These are phyloP conservation scores for Myioborus miniatus DNA, from an alignment of 2,797 vertebrate species.

Conservation along the genomic window DNA sequence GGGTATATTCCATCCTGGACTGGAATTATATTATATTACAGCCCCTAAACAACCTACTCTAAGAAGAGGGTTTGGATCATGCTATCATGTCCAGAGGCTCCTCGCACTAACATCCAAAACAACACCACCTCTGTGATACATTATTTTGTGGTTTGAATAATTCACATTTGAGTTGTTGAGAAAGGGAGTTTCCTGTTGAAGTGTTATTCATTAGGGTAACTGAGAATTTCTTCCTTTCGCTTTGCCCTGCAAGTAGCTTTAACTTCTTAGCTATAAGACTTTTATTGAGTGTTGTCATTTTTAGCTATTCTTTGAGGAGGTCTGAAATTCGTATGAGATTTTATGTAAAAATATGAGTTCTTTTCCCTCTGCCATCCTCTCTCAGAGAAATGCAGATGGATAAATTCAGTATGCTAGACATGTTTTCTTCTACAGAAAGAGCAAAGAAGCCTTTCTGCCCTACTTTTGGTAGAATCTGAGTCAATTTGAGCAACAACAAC, in stretches of 20 bases:
- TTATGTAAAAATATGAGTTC: not conserved
- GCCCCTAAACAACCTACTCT: not conserved
- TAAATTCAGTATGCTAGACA: not conserved
- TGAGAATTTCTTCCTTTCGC: not conserved
- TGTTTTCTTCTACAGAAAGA: not conserved
- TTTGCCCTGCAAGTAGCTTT: not conserved
- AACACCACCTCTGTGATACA: not conserved
- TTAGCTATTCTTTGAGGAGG: not conserved
- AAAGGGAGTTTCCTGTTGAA: not conserved
- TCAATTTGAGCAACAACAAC: not conserved
- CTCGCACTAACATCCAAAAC: not conserved
- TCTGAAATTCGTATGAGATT: not conserved
- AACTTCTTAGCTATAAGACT: not conserved
- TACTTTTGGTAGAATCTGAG: not conserved
- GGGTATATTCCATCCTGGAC: not conserved
- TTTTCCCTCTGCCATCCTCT: not conserved
- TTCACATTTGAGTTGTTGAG: not conserved
- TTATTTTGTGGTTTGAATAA: not conserved
- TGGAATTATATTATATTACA: not conserved
- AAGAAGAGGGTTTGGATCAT: not conserved
- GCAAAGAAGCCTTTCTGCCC: not conserved
- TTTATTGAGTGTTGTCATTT: not conserved
- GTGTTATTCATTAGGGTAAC: not conserved
- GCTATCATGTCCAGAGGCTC: not conserved
- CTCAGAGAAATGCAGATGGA: not conserved